Conservation (phyloP, 2,797 vertebrate genomes). For the Ficedula albicollis region DNA sequence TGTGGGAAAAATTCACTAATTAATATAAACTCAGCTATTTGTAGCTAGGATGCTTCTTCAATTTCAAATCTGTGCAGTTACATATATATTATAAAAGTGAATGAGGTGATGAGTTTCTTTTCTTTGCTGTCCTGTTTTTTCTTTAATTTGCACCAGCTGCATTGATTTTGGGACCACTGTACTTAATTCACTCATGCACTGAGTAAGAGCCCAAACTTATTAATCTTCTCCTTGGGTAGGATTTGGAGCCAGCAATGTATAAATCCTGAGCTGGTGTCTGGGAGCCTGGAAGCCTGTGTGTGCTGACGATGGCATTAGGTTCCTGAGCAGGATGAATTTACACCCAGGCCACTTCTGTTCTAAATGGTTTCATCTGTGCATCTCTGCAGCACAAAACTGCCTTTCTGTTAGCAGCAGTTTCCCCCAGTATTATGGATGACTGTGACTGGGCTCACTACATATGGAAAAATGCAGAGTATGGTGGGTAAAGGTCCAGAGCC, state of each 20-base stretch:
- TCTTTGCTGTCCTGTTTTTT: not conserved
- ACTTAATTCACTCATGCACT: not conserved
- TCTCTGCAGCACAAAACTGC: not conserved
- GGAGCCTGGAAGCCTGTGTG: not conserved
- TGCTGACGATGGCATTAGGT: not conserved
- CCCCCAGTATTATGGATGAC: not conserved
- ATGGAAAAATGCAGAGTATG: not conserved
- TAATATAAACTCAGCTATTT: not conserved
- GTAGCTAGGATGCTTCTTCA: not conserved
- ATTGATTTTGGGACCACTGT: not conserved
- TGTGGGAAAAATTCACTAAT: constrained; percentile 21
- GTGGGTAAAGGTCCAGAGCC: not conserved
- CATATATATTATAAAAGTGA: not conserved
- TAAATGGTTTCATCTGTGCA: not conserved
- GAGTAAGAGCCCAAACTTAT: not conserved
- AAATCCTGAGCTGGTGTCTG: not conserved
- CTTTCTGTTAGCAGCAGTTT: not conserved
- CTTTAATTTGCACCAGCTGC: not conserved
- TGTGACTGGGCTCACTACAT: not conserved
- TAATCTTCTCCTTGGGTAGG: not conserved
- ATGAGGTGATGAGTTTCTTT: not conserved
- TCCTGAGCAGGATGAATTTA: not conserved
- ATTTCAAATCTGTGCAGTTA: constrained; percentile 4
- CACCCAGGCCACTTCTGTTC: not conserved
- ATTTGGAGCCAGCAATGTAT: not conserved